Evolutionary conservation across 2,113 vertebrate genomes (phyloP), one percentile per base, ranked within the genome.

Genomic region (Oceanites oceanicus): DNA sequence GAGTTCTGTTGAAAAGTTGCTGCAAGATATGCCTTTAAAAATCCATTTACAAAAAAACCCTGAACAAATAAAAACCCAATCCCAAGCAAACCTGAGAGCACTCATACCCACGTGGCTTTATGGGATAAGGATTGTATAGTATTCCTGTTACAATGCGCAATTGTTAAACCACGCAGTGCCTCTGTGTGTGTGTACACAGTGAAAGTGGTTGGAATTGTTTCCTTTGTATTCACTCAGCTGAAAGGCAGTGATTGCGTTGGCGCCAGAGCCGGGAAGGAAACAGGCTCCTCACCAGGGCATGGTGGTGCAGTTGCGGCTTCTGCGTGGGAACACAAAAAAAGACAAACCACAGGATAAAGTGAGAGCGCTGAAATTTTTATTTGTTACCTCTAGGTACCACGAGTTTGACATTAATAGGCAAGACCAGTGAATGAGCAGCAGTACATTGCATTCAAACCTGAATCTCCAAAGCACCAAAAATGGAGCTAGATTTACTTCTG

Each of bases 331-430:
- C 22, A 79, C 52, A 86, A 38, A 94, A 88, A 95, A 97, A 71
- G 68, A 95, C 75, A 95, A 96, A 93, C 63, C 80, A 77, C 72
- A 92, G 96, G 80, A 65, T 94, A 97, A 97, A 96, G 94, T 96
- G 97, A 97, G 97, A 97, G 96, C 96, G 97, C 25, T 96, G 96
- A 88, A 94, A 87, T 92, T 97, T 98, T 98, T 98, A 98, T 98
- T 98, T 95, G 95, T 98, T 96, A 97, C 96, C 79, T 98, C 98
- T 97, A 98, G 98, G 97, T 98, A 98, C 95, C 97, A 96, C 42
- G 23, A 92, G 77, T 97, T 96, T 95, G 96, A 98, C 97, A 97
- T 96, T 96, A 97, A 97, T 88, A 97, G 94, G 97, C 96, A 98
- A 97, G 97, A 97, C 97, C 97, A 98, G 97, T 95, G 96, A 97